Percentiles rank a stretch among this genome's conserved stretches.
Conservation (phyloP, 2,113 vertebrate species). For the Pedionomus torquatus region DNA sequence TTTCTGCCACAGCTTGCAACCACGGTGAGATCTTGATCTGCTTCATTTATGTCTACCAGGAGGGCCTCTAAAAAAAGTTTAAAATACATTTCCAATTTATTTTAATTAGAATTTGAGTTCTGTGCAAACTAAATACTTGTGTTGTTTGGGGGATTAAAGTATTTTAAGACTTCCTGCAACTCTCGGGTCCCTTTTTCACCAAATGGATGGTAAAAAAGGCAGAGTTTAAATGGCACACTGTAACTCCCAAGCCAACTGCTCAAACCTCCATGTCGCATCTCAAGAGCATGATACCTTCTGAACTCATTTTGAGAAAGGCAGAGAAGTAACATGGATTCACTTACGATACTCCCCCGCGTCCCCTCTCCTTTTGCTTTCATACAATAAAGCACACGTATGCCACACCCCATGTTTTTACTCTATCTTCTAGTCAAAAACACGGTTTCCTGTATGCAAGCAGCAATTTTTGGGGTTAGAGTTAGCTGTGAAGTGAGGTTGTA, state of each 20-base stretch:
- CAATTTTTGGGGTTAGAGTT: background rate
- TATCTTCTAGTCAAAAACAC: slow-evolving; percentile 21
- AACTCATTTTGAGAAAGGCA: background rate
- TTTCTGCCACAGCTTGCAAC: slow-evolving; percentile 44
- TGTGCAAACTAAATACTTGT: background rate
- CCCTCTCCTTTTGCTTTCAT: background rate
- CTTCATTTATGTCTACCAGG: background rate
- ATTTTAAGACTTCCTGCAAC: background rate
- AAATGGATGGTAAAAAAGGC: background rate
- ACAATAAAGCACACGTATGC: background rate
- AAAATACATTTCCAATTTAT: background rate
- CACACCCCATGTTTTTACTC: slow-evolving; percentile 39
- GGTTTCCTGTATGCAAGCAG: slow-evolving; percentile 49
- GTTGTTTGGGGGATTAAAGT: background rate
- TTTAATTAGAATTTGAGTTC: background rate
- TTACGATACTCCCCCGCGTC: background rate
- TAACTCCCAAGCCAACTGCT: background rate
- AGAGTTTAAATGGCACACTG: background rate
- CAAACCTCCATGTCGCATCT: background rate
- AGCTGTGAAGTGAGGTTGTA: background rate
- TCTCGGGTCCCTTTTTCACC: background rate
- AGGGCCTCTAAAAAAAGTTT: background rate
- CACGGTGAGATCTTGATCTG: background rate
- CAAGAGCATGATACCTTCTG: background rate
- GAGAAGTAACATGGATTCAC: background rate